These are phyloP conservation scores for Tympanoctomys barrerae DNA, from an alignment of 2,797 vertebrate species.

Conservation along the genomic window DNA sequence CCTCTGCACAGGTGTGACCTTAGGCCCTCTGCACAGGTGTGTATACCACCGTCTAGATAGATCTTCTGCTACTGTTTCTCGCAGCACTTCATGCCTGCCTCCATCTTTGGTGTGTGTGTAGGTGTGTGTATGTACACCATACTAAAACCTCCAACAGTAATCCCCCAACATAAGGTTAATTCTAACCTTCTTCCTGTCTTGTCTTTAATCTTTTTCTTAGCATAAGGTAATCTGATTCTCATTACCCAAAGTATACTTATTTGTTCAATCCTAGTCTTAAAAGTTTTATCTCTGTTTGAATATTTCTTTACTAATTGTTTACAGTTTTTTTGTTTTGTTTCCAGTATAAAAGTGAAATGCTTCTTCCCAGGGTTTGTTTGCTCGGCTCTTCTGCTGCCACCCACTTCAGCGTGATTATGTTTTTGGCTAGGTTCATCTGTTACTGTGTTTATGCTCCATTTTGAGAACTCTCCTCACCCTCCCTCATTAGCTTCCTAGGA, in stretches of 20 bases:
- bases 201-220: background rate
- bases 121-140: too few relatives aligned
- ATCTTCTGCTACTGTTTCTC: background rate
- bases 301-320: constrained; percentile 30
- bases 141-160: background rate
- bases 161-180: background rate
- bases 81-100: background rate
- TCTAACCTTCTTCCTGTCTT: background rate
- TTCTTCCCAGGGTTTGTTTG: background rate
- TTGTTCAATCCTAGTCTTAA: background rate
- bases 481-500: background rate
- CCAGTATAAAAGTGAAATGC: background rate
- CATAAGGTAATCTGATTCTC: background rate
- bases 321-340: background rate
- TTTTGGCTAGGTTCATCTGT: background rate
- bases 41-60: background rate
- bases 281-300: background rate
- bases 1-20: too few relatives aligned
- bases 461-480: background rate
- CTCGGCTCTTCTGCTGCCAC: background rate
- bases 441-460: background rate
- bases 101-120: background rate
- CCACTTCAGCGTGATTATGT: fast-evolving
- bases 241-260: background rate
- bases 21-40: background rate